Conservation (phyloP, 2,797 vertebrate species). For the Bradypus variegatus region DNA sequence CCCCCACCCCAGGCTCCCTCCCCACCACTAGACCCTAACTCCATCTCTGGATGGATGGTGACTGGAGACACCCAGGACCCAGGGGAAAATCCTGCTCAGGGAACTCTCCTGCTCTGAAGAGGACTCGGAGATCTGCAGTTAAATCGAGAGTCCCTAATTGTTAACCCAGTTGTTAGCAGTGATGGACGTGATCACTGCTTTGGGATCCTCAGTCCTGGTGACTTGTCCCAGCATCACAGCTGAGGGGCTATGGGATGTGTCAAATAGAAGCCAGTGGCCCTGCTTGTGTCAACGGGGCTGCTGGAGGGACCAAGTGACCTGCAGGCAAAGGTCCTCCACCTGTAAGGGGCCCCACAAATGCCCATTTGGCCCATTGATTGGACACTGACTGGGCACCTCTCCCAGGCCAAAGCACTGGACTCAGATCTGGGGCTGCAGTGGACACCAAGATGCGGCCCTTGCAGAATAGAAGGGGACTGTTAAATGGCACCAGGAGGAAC, state of each 20-base stretch:
- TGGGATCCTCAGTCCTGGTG: rapidly evolving
- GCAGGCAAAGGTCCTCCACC: background rate
- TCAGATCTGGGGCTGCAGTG: rapidly evolving
- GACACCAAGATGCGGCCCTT: background rate
- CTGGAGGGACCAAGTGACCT: rapidly evolving
- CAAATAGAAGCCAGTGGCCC: background rate
- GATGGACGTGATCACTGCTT: background rate
- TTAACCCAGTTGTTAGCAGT: background rate
- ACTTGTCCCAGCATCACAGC: background rate
- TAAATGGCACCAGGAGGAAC: background rate
- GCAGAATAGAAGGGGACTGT: background rate
- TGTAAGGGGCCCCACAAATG: no score
- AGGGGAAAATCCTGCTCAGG: background rate
- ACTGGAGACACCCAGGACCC: no score
- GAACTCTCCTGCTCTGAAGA: background rate
- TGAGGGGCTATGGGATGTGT: background rate
- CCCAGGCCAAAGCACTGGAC: background rate
- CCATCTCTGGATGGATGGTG: background rate
- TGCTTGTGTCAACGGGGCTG: background rate
- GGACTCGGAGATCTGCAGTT: background rate
- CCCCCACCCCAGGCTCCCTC: background rate
- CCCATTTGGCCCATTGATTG: background rate
- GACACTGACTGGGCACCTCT: background rate
- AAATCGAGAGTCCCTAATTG: background rate
- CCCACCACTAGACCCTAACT: background rate